Evolutionary conservation across 2,888 invertebrate species (phyloP).

Genomic region (Melanotus villosus): DNA sequence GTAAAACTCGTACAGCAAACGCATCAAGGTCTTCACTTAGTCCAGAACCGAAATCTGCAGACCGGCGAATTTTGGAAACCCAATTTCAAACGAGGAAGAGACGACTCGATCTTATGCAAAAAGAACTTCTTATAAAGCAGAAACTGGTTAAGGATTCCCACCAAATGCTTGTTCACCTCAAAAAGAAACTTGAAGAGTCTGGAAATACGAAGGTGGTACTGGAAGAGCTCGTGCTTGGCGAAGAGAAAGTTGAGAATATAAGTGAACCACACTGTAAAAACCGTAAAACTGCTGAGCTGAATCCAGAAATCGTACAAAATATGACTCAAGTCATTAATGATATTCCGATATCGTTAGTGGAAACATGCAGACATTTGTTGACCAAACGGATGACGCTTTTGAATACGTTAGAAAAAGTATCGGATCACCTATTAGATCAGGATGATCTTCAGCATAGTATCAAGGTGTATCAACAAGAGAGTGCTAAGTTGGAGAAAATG

Average conservation of each 20-base stretch:
- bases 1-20: background rate
- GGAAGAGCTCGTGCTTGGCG: slow-evolving; percentile 4
- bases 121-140: slow-evolving; percentile 62
- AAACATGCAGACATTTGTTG: slow-evolving; percentile 61
- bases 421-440: slow-evolving; percentile 56
- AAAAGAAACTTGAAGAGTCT: slow-evolving; percentile 61
- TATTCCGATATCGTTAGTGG: slow-evolving; percentile 60
- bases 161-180: slow-evolving; percentile 60
- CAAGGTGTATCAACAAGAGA: slow-evolving; percentile 56
- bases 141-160: slow-evolving; percentile 63
- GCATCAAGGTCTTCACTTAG: background rate
- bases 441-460: slow-evolving; percentile 56
- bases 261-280: background rate
- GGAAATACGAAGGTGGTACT: slow-evolving; percentile 48
- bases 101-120: slow-evolving; percentile 58
- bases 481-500: slow-evolving; percentile 50
- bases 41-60: background rate
- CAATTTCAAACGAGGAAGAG: slow-evolving; percentile 64
- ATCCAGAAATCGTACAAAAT: slow-evolving; percentile 52
- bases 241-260: background rate
- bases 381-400: slow-evolving; percentile 57
- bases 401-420: slow-evolving; percentile 58
- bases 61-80: slow-evolving; percentile 56
- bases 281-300: slow-evolving; percentile 28
- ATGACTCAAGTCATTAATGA: slow-evolving; percentile 62